Evolutionary conservation across 2,797 vertebrate genomes (phyloP).

Genomic region (Pangasius djambal): DNA sequence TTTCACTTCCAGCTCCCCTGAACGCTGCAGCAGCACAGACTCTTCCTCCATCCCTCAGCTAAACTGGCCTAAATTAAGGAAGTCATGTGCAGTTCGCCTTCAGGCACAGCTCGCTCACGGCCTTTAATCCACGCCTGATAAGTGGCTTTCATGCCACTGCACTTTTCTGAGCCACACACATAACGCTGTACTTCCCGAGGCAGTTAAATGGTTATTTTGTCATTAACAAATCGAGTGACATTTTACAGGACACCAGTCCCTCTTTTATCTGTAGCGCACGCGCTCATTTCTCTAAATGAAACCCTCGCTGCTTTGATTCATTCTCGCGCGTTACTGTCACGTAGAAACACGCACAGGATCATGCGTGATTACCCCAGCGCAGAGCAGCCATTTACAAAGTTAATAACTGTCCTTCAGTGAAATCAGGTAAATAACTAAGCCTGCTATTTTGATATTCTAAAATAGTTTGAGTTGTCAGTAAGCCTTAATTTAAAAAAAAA

Average conservation of each 20-base stretch:
- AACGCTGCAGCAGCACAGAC: constrained; percentile 44
- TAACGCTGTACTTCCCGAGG: constrained; percentile 26
- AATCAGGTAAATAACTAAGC: not conserved
- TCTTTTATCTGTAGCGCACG: constrained; percentile 18
- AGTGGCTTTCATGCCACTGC: constrained; percentile 41
- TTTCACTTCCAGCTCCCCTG: constrained; percentile 46
- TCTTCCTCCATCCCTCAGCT: constrained; percentile 52
- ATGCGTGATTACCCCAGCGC: not conserved
- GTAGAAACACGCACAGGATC: not conserved
- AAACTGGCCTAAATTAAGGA: constrained; percentile 54
- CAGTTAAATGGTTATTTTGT: constrained; percentile 29
- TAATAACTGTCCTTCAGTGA: not conserved
- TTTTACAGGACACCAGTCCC: constrained; percentile 34
- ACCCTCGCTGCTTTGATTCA: constrained; percentile 5
- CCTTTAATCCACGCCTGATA: constrained; percentile 52
- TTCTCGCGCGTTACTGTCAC: constrained; percentile 12
- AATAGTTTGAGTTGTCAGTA: not conserved
- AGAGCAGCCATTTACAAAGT: not conserved
- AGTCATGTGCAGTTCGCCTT: constrained; percentile 48
- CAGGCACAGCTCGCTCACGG: constrained; percentile 49
- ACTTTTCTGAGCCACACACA: constrained; percentile 29
- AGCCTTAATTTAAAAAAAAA: not conserved
- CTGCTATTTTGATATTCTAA: not conserved
- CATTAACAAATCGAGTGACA: constrained; percentile 42
- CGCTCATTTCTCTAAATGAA: constrained; percentile 19